A percentile compares a stretch with the other conserved stretches of the same genome.
Evolutionary conservation across 2,113 vertebrate genomes (phyloP).

Genomic region (Rhinichthys klamathensis): DNA sequence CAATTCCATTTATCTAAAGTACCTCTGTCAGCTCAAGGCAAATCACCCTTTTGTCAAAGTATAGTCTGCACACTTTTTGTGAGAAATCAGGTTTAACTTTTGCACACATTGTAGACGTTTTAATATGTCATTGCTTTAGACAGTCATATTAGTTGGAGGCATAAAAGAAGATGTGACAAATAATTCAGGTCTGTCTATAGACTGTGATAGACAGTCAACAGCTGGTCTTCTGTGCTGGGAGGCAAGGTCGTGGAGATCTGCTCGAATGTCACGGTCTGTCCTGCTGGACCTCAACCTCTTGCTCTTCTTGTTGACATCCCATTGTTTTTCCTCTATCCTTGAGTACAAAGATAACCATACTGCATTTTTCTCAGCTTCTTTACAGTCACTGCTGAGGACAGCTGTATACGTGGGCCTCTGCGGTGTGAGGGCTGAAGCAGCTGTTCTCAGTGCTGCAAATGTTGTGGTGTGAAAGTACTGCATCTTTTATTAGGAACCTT

Average conservation of each 20-base stretch:
- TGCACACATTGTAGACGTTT: not conserved
- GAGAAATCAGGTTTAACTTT: not conserved
- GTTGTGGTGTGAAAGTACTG: not conserved
- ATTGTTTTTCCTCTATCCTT: constrained; percentile 45
- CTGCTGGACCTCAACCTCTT: not conserved
- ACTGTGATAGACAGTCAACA: constrained; percentile 23
- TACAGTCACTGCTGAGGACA: constrained; percentile 13
- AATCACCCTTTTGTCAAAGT: not conserved
- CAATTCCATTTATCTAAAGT: not conserved
- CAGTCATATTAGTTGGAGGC: not conserved
- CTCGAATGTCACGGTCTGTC: constrained; percentile 4
- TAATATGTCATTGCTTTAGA: not conserved
- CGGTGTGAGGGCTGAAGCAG: not conserved
- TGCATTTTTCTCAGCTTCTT: constrained; percentile 25
- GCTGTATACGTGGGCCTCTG: constrained; percentile 5
- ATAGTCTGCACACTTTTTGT: not conserved
- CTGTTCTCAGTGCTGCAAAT: constrained; percentile 11
- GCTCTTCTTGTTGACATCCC: constrained; percentile 23
- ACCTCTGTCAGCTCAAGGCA: not conserved
- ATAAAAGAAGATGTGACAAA: not conserved
- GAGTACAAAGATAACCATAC: constrained; percentile 42
- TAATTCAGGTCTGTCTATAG: constrained; percentile 25
- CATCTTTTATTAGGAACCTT: constrained; percentile 5
- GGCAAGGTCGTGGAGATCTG: not conserved
- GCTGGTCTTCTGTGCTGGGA: not conserved